phyloP scores from a whole-genome alignment of 2,888 invertebrate genomes.

The Globia sparganii region DNA sequence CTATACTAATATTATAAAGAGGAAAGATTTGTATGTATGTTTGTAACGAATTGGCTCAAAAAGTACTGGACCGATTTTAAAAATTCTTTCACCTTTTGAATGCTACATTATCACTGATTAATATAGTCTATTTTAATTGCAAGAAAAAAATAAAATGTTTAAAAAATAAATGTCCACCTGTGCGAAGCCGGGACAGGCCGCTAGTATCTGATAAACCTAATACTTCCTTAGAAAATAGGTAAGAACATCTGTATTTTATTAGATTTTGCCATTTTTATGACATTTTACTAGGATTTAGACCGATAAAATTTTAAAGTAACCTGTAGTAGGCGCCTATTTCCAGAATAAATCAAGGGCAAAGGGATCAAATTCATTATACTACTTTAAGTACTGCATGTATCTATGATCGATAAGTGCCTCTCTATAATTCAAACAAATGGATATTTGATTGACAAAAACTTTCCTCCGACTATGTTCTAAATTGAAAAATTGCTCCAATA shows the following conservation, averaged over 20 bases:
- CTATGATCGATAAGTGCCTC: constrained; percentile 49
- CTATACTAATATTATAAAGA: too few relatives aligned
- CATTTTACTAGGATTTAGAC: background rate
- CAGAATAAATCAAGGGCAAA: constrained; percentile 43
- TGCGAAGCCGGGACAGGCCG: too few relatives aligned
- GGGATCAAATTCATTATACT: constrained; percentile 44
- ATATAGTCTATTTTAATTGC: too few relatives aligned
- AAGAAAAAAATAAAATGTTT: too few relatives aligned
- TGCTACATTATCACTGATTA: too few relatives aligned
- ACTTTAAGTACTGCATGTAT: constrained; percentile 27
- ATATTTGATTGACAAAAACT: constrained; percentile 66
- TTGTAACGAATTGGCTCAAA: too few relatives aligned
- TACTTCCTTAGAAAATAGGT: background rate
- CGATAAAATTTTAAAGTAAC: background rate
- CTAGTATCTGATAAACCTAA: constrained; percentile 26
- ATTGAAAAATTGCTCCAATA: constrained; percentile 84
- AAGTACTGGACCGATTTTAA: too few relatives aligned
- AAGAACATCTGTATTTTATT: background rate
- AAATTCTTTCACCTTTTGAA: too few relatives aligned
- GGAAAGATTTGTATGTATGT: too few relatives aligned
- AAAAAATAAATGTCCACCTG: too few relatives aligned
- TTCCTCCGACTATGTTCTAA: constrained; percentile 70
- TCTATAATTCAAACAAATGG: constrained; percentile 61
- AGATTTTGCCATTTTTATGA: background rate
- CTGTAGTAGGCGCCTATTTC: background rate